Evolutionary conservation across 2,888 invertebrate genomes (phyloP), one percentile per base, ranked within the genome.

Genomic region (Tortrix viridana): DNA sequence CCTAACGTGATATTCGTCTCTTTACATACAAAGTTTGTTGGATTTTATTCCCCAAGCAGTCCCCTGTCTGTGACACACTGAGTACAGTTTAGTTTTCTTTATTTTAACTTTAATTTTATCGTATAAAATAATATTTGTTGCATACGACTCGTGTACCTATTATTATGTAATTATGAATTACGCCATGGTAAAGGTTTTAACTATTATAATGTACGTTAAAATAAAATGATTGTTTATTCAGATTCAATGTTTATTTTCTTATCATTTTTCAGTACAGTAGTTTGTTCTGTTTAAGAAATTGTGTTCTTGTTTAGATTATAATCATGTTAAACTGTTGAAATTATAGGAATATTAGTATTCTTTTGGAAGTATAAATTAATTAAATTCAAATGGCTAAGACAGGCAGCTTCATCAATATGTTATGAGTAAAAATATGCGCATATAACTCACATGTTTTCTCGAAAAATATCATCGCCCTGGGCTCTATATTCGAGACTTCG

Each of bases 171-270:
- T 53, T 63, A 48, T 58, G 57, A 52, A 63, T 53, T 58, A 56
- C 44, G 57, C 53, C 63, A 58, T 58, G 63, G 63, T 58, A 58
- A 67, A 55, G 66, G 58, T 60, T 60, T 67, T 65, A 65, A 63
- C 62, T 59, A 54, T 61, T 57, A 46, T 57, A 47, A 67, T 52
- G 58, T 63, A 49, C 14, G 60, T 65, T 65, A 56, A 55, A 50
- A 60, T 63, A 53, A 46, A 57, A 44, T 47, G 57, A 50, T 58
- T 59, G 65, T 67, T 69, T 67, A 58, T 46, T 74, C 50, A 38
- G 71, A 82, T 81, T 77, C 81, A 79, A 82, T 71, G 67, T 74
- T 76, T 81, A 76, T 78, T 82, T 80, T 80, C 69, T 58, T 77
- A 74, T 74, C 2, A 32, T 76, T 79, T 78, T 79, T 74, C 69